Conservation (phyloP, 1,140 invertebrate species). For the Drosophila orena region DNA sequence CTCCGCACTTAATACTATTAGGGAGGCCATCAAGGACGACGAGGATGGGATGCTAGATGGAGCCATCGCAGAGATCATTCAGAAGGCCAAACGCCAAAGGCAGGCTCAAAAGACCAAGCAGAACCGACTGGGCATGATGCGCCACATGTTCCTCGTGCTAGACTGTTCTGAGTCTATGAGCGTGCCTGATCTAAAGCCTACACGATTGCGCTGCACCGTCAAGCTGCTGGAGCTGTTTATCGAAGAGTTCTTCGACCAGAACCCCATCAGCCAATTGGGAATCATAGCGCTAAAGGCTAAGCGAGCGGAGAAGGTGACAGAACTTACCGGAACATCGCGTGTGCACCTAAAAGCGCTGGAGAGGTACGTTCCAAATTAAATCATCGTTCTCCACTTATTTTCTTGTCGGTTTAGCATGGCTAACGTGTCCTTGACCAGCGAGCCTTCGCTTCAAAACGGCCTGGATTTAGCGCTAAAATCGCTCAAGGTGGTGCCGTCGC, state of each 20-base stretch:
- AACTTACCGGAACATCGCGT: conserved; percentile 93
- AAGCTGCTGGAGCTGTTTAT: conserved; percentile 98
- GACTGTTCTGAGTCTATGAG: conserved; percentile 97
- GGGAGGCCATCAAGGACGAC: conserved; percentile 98
- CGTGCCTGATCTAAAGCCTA: conserved; percentile 97
- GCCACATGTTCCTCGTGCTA: conserved; percentile 95
- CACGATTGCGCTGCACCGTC: conserved; percentile 93
- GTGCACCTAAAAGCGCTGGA: conserved; percentile 91
- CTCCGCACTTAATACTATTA: conserved; percentile 82
- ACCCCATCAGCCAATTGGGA: conserved; percentile 98
- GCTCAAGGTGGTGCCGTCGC: conserved; percentile 95
- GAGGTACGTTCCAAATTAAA: conserved; percentile 69
- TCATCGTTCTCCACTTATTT: conserved; percentile 1
- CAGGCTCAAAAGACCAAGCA: conserved; percentile 89
- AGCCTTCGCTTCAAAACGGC: conserved; percentile 97
- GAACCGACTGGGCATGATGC: conserved; percentile 96
- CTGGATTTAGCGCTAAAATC: conserved; percentile 94
- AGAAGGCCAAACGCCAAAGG: conserved; percentile 93
- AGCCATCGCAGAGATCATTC: conserved; percentile 95
- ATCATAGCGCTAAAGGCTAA: conserved; percentile 97
- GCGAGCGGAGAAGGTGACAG: conserved; percentile 95
- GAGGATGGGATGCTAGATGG: conserved; percentile 95
- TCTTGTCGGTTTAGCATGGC: conserved; percentile 85
- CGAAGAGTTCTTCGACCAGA: conserved; percentile 99
- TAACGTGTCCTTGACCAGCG: conserved; percentile 89